These are phyloP conservation scores for Lathronympha strigana DNA, from an alignment of 2,888 invertebrate genomes.

Conservation along the genomic window DNA sequence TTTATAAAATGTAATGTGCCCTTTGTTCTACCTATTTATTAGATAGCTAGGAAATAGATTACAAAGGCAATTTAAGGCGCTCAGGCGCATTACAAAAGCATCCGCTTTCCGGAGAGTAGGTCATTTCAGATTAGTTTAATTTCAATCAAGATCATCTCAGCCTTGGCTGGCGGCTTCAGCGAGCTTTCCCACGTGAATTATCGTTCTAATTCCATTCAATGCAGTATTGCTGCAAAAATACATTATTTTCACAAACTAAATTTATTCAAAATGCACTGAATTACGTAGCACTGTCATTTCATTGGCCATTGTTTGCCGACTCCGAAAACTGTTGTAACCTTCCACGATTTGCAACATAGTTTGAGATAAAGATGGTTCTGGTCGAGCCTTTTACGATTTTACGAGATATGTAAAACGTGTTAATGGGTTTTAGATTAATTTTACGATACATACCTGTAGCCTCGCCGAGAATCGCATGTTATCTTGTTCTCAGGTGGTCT, in stretches of 20 bases:
- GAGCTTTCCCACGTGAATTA: slow-evolving; percentile 62
- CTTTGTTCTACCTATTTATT: background rate
- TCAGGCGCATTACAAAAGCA: slow-evolving; percentile 17
- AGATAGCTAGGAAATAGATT: slow-evolving; percentile 23
- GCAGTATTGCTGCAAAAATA: slow-evolving; percentile 50
- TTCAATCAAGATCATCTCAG: slow-evolving; percentile 57
- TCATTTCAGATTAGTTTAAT: slow-evolving; percentile 56
- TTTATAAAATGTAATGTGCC: background rate
- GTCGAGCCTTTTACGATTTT: slow-evolving; percentile 45
- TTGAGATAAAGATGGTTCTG: slow-evolving; percentile 43
- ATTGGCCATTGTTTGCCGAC: slow-evolving; percentile 67
- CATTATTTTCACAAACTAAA: slow-evolving; percentile 55
- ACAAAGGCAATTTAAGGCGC: slow-evolving; percentile 2
- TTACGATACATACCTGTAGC: slow-evolving; percentile 64
- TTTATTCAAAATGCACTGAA: slow-evolving; percentile 55
- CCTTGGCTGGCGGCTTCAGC: slow-evolving; percentile 60
- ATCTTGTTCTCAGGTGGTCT: slow-evolving; percentile 51
- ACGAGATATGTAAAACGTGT: slow-evolving; percentile 12
- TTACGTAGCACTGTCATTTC: slow-evolving; percentile 57
- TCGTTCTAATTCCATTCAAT: slow-evolving; percentile 51
- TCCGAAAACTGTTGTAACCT: slow-evolving; percentile 62
- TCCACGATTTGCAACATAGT: slow-evolving; percentile 59
- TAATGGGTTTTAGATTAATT: slow-evolving; percentile 45
- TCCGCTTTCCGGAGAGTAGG: slow-evolving; percentile 48
- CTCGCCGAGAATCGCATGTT: slow-evolving; percentile 66